Conservation (phyloP, 2,888 invertebrate genomes). For the Cephus pulcher region DNA sequence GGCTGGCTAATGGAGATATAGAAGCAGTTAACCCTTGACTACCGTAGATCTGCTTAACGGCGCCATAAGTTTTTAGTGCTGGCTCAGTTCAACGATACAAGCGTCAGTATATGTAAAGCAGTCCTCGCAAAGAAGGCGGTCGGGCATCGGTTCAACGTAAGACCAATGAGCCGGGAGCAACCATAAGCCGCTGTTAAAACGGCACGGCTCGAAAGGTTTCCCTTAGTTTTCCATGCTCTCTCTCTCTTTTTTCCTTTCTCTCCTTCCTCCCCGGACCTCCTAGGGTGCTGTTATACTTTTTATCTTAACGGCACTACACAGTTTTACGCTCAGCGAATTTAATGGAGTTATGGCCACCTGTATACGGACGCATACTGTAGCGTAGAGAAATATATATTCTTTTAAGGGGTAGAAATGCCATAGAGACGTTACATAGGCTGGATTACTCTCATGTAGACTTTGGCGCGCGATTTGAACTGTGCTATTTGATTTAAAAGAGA, state of each 20-base stretch:
- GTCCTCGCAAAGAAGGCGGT: conserved; percentile 14
- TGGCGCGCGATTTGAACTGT: background rate
- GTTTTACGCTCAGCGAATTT: conserved; percentile 37
- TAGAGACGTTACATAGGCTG: background rate
- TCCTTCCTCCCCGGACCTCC: background rate
- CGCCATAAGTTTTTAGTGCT: conserved; percentile 46
- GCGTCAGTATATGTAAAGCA: conserved; percentile 38
- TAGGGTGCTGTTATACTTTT: conserved; percentile 35
- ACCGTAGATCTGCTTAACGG: conserved; percentile 51
- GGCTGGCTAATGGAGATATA: conserved; percentile 30
- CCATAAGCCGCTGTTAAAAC: conserved; percentile 23
- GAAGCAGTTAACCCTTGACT: conserved; percentile 47
- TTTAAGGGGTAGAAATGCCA: background rate
- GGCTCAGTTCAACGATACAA: conserved; percentile 25
- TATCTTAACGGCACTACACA: conserved; percentile 39
- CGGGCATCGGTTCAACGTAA: background rate
- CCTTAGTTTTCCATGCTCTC: background rate
- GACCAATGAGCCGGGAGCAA: conserved; percentile 10
- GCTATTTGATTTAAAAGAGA: background rate
- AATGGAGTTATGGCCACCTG: conserved; percentile 28
- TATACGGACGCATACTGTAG: background rate
- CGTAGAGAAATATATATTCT: background rate
- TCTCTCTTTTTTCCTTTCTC: background rate
- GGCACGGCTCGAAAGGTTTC: conserved; percentile 25
- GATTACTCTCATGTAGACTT: background rate